Evolutionary conservation across 1,140 invertebrate genomes (phyloP), one percentile per base, ranked within the genome.

Genomic region (Cephus cinctus): DNA sequence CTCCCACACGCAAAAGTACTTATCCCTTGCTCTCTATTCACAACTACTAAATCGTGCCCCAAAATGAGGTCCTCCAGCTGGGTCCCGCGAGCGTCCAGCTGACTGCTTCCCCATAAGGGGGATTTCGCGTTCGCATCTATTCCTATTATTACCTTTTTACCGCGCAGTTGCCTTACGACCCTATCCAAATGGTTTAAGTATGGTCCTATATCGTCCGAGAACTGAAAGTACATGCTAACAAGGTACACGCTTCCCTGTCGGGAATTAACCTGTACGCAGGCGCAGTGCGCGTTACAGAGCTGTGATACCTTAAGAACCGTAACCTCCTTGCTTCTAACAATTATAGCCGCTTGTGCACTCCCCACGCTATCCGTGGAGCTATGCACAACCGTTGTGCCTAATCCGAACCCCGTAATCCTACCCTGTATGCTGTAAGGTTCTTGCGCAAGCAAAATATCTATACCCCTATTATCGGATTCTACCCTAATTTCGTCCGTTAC

Each of bases 41-140:
- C 11, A 5, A 44, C 8, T n/a, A 35, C 11, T 12, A 44, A 18
- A 25, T 44, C n/a, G 6, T 5, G 8, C 36, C 9, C 43, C n/a
- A 9, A 22, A 15, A 44, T 44, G n/a, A 39, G 15, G 22, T 38
- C 23, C 16, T 40, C 27, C 43, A 44, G 4, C 19, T 36, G 5
- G 4, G 8, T 9, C 27, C 43, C 5, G 14, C 43, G 8, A n/a
- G 11, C n/a, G 20, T 35, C 22, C 23, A 25, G n/a, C n/a, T 8
- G 43, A 40, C n/a, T 5, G 16, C 12, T 14, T 22, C 36, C 25
- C 43, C 43, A 44, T 12, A 39, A n/a, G 12, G 23, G 30, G 4
- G 43, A 36, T 19, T 39, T 19, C 6, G 43, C 27, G 16, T 44
- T 44, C 9, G 25, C 21, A 30, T 44, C 30, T n/a, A 11, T 15